phyloP scores from a whole-genome alignment of 2,888 invertebrate species.

The Lepetodrilus schrolli region DNA sequence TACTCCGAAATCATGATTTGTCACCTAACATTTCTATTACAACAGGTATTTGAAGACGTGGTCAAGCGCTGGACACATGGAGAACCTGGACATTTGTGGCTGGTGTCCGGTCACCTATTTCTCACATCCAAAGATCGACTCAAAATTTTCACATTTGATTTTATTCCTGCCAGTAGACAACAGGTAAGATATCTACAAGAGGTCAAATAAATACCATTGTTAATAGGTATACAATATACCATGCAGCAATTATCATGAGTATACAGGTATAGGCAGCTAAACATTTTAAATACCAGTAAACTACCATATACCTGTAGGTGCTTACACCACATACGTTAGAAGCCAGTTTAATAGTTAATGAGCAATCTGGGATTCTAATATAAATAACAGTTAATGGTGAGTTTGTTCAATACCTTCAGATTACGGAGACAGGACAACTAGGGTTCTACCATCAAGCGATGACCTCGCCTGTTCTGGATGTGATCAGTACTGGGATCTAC shows the following conservation, averaged over 20 bases:
- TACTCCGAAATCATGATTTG: background rate
- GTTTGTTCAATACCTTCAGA: no score
- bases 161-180: slow-evolving; percentile 46
- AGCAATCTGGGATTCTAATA: no score
- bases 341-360: no score
- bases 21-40: background rate
- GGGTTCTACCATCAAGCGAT: slow-evolving; percentile 5
- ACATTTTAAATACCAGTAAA: no score
- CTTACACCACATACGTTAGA: no score
- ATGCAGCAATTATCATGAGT: background rate
- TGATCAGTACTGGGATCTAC: background rate
- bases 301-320: no score
- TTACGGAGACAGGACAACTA: slow-evolving; percentile 1
- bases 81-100: slow-evolving; percentile 50
- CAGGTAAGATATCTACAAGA: slow-evolving; percentile 43
- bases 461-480: background rate
- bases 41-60: slow-evolving; percentile 48
- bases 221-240: background rate
- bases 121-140: slow-evolving; percentile 46
- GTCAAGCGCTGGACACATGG: slow-evolving; percentile 42
- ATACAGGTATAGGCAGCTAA: no score
- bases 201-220: no score
- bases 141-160: slow-evolving; percentile 60
- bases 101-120: slow-evolving; percentile 57
- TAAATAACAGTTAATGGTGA: no score